phyloP scores from a whole-genome alignment of 2,888 invertebrate species.

The Monoplex corrugatus region DNA sequence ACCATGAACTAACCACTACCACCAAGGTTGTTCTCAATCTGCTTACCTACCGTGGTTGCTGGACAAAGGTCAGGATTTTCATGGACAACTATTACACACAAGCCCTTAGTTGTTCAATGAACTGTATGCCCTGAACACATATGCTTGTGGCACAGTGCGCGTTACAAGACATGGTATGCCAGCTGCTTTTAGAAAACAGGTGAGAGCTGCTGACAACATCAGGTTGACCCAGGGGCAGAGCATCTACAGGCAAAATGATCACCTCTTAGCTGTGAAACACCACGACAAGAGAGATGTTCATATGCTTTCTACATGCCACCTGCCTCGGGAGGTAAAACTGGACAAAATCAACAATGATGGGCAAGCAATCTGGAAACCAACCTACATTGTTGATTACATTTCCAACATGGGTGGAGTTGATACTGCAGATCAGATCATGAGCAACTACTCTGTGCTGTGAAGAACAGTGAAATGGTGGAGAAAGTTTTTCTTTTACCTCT shows the following conservation, averaged over 20 bases:
- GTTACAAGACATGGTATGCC: neutral
- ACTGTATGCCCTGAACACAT: neutral
- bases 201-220: neutral
- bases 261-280: neutral
- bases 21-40: neutral
- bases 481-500: conserved; percentile 19
- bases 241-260: neutral
- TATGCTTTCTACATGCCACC: conserved; percentile 25
- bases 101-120: neutral
- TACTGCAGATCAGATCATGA: neutral
- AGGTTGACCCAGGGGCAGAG: neutral
- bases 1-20: no score
- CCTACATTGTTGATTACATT: conserved; percentile 28
- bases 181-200: neutral
- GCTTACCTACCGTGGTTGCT: neutral
- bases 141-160: conserved; percentile 25
- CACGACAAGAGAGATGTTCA: conserved; percentile 26
- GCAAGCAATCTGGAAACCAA: neutral
- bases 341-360: neutral
- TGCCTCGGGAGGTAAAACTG: neutral
- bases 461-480: conserved; percentile 3
- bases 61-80: neutral
- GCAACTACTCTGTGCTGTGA: neutral
- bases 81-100: conserved; percentile 35
- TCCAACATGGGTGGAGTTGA: conserved; percentile 27